Evolutionary conservation across 1,140 invertebrate species (phyloP), one percentile per base, ranked within the genome.

Genomic region (Philaenus spumarius): DNA sequence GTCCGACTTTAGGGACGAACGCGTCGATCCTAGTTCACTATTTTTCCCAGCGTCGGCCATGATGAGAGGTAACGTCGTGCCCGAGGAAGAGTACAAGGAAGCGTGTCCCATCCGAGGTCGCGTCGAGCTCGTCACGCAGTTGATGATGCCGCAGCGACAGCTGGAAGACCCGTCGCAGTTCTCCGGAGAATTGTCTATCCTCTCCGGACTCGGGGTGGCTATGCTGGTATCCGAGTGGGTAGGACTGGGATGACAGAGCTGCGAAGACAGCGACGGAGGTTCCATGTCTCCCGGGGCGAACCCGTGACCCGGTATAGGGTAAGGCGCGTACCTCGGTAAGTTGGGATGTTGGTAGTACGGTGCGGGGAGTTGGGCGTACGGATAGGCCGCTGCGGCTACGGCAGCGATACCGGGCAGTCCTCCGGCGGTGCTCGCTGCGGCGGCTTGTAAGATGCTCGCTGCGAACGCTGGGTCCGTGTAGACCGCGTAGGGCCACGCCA

Each of bases 401-500:
- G 72, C 69, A 1, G 69, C 66, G 9, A 71, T 67, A 30, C 26
- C 26, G 57, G 61, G 58, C 26, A 62, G 48, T 58, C 63, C 50
- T 55, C 56, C 55, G 62, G 58, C 60, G 9, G 26, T 30, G 64
- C 61, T 68, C 66, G 66, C 35, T 64, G 67, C 87, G 0, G 92
- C 90, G 0, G 92, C 92, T 66, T 94, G 91, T 1, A 95, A 77
- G 6, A 97, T 78, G n/a, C 90, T 90, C 0, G 93, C 92, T 0
- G 93, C 92, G 59, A 97, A 82, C 1, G 90, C 82, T 3, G 93
- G 93, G 67, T 97, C 94, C 2, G 89, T 85, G 75, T 95, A 96
- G 23, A 96, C 90, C 0, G 90, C 87, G 71, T 96, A 95, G 0
- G 95, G 94, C 95, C 95, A 97, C 0, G 90, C 84, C 48, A 97